These are phyloP conservation scores for Drosophila parthenogenetica DNA, from an alignment of 2,888 invertebrate species.

Conservation along the genomic window DNA sequence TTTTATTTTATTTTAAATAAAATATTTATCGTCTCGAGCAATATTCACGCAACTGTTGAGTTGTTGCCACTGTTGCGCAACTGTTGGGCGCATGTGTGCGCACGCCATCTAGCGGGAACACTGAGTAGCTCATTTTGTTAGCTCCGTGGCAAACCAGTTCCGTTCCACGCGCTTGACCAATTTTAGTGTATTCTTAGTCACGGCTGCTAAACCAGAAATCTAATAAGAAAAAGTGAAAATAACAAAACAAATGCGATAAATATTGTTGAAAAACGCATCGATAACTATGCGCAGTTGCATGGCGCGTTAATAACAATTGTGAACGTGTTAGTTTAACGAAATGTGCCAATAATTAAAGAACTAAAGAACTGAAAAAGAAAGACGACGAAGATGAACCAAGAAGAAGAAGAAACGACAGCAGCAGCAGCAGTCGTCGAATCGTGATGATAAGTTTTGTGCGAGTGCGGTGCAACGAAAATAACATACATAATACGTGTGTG, in stretches of 20 bases:
- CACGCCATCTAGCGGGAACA: slow-evolving; percentile 52
- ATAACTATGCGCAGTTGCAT: slow-evolving; percentile 47
- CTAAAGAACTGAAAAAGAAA: slow-evolving; percentile 39
- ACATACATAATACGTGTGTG: slow-evolving; percentile 71
- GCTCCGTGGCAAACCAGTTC: slow-evolving; percentile 61
- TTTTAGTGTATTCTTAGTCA: slow-evolving; percentile 65
- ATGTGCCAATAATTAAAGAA: slow-evolving; percentile 27
- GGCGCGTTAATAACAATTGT: slow-evolving; percentile 52
- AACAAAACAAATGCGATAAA: slow-evolving; percentile 79
- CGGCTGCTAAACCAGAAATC: slow-evolving; percentile 66
- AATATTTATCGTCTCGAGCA: neutral
- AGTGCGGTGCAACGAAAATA: slow-evolving; percentile 77
- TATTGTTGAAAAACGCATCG: slow-evolving; percentile 61
- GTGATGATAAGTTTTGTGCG: slow-evolving; percentile 73
- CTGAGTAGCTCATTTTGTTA: neutral
- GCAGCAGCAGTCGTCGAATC: slow-evolving; percentile 69
- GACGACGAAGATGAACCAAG: slow-evolving; percentile 71
- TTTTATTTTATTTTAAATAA: slow-evolving; percentile 3
- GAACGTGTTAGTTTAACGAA: slow-evolving; percentile 32
- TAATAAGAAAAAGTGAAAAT: slow-evolving; percentile 73
- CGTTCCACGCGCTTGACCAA: slow-evolving; percentile 62
- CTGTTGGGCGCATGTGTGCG: slow-evolving; percentile 21
- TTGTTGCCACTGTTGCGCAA: slow-evolving; percentile 23
- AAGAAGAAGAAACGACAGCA: slow-evolving; percentile 75
- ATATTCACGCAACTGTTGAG: slow-evolving; percentile 30